A percentile compares a stretch with the other conserved stretches of the same genome.
phyloP scores from a whole-genome alignment of 1,140 invertebrate genomes.

The Lasioglossum albipes region DNA sequence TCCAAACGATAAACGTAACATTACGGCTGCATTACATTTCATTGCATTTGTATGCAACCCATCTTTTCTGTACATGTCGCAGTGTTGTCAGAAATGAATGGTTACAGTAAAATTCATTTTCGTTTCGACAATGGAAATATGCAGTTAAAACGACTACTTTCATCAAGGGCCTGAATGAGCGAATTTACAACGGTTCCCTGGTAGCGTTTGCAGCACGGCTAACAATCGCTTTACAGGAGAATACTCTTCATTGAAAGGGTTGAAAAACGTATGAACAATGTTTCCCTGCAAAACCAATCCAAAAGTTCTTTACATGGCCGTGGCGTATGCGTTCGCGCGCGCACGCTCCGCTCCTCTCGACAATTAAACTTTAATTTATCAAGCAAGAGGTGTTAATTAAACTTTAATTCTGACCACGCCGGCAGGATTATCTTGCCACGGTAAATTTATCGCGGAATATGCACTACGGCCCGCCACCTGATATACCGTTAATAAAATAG shows the following conservation, averaged over 20 bases:
- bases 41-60: no score
- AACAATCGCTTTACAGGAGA: neutral
- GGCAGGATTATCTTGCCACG: constrained; percentile 55
- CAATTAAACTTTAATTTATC: constrained; percentile 67
- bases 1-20: no score
- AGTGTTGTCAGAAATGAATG: neutral
- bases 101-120: neutral
- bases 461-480: constrained; percentile 39
- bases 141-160: neutral
- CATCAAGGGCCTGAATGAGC: neutral
- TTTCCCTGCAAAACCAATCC: constrained; percentile 15
- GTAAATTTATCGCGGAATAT: constrained; percentile 61
- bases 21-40: no score
- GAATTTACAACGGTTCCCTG: neutral
- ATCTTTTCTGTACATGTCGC: neutral
- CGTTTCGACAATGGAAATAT: neutral
- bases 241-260: neutral
- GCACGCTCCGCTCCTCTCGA: constrained; percentile 20
- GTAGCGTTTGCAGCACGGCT: neutral
- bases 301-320: neutral
- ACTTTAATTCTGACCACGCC: constrained; percentile 65
- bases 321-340: neutral
- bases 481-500: constrained; percentile 57
- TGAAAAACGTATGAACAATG: constrained; percentile 16
- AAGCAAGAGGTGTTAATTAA: constrained; percentile 66